phyloP scores from a whole-genome alignment of 30 jellyfish, hydroid and myxozoan genomes.

The Aurelia sp. region DNA sequence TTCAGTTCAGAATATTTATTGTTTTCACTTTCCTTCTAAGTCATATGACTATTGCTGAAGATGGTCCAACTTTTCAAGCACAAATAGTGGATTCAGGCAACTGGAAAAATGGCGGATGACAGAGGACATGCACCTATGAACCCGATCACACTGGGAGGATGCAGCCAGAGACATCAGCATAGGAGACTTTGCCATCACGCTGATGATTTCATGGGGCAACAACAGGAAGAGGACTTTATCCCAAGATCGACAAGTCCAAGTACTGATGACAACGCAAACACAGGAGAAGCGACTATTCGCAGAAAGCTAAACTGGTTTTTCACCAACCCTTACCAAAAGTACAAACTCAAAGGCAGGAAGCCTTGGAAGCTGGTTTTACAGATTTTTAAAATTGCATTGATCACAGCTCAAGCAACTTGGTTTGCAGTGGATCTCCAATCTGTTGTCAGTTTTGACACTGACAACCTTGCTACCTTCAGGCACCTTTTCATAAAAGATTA shows the following conservation, averaged over 20 bases:
- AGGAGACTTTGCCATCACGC: constrained; percentile 44
- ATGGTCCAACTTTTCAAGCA: too few species aligned
- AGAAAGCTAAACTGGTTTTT: constrained; percentile 88
- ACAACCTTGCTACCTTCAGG: constrained; percentile 89
- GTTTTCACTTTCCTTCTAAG: too few species aligned
- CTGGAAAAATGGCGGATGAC: not conserved
- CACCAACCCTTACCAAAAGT: constrained; percentile 90
- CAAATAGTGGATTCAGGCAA: too few species aligned
- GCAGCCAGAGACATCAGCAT: constrained; percentile 62
- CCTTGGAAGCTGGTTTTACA: constrained; percentile 92
- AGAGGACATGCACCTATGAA: constrained; percentile 53
- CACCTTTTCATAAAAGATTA: constrained; percentile 73
- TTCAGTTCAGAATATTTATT: too few species aligned
- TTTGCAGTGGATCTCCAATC: constrained; percentile 92
- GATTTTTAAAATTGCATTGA: constrained; percentile 75
- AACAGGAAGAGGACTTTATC: not conserved
- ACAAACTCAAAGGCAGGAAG: constrained; percentile 80
- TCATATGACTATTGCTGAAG: too few species aligned
- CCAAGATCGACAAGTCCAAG: constrained; percentile 46
- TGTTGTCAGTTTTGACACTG: constrained; percentile 82
- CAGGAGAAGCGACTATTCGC: constrained; percentile 73
- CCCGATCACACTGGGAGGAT: constrained; percentile 61
- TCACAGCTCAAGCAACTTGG: constrained; percentile 90
- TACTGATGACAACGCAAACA: constrained; percentile 12
- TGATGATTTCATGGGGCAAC: not conserved